These are phyloP conservation scores for Harpalus rufipes DNA, from an alignment of 2,888 invertebrate genomes.

Conservation along the genomic window DNA sequence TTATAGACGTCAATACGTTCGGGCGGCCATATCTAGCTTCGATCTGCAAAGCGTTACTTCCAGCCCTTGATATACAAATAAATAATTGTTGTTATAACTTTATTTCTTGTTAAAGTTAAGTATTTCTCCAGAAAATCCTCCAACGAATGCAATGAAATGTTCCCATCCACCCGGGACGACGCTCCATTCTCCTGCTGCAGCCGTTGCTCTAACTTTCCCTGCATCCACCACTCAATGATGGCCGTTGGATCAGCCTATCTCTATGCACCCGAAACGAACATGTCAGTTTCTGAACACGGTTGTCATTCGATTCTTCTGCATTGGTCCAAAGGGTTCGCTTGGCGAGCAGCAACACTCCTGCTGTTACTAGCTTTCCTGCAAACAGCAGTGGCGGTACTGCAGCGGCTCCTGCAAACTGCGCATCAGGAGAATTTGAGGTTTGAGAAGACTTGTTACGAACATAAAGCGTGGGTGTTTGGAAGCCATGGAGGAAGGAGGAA, in stretches of 20 bases:
- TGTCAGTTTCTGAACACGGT: conserved; percentile 75
- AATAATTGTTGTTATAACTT: too few relatives aligned
- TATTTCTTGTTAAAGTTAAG: too few relatives aligned
- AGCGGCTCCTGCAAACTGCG: conserved; percentile 75
- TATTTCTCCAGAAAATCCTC: too few relatives aligned
- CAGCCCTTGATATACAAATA: too few relatives aligned
- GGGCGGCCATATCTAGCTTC: too few relatives aligned
- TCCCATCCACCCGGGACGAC: conserved; percentile 74
- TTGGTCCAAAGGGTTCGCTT: conserved; percentile 73
- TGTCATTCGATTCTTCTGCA: conserved; percentile 73
- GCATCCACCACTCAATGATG: conserved; percentile 81
- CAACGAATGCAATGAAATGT: not conserved
- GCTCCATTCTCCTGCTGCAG: conserved; percentile 84
- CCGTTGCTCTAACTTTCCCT: conserved; percentile 79
- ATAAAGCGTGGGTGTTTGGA: conserved; percentile 75
- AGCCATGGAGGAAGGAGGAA: conserved; percentile 71
- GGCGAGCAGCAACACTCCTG: conserved; percentile 68
- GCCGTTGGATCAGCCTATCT: conserved; percentile 79
- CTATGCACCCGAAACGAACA: conserved; percentile 77
- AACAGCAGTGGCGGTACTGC: not conserved
- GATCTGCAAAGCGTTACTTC: too few relatives aligned
- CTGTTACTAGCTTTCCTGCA: conserved; percentile 26
- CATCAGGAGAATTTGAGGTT: conserved; percentile 72
- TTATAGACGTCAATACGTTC: too few relatives aligned
- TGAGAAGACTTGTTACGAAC: conserved; percentile 71